Base-by-base conservation (phyloP, 2,113 vertebrate genomes). In the Centropristis striata region DNA sequence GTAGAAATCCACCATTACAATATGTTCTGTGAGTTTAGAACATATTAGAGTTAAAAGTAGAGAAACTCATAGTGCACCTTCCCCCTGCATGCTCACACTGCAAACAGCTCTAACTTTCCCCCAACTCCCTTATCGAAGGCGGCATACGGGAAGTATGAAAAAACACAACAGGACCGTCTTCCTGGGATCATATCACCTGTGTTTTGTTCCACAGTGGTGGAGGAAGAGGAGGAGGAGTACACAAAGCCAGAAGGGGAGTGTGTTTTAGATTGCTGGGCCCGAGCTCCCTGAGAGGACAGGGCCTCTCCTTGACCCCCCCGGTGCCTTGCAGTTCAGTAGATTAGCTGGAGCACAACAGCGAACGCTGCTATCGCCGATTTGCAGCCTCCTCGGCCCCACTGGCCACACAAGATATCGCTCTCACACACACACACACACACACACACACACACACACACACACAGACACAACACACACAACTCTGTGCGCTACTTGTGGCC, bases 231-330 rank as follows among this genome's bases (percentile, higher is more conserved):
- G 61, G 55, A 73, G 59, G 21, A 54, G 64, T 9, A 60, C 47
- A 83, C 44, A 61, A 71, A 80, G 37, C 75, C 64, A 53, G n/a
- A n/a, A n/a, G 25, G 51, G 51, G 46, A 81, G 75, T 77, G 57
- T 60, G 66, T 75, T 89, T 83, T 58, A 83, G 68, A 87, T 81
- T 84, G 76, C 51, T 23, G 57, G 67, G 23, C 41, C 41, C 28
- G 71, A 86, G 80, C 77, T 71, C 13, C 53, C 47, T 23, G 76
- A 83, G 83, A 91, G 87, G 89, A 90, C 81, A 4, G 71, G 70
- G 59, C 85, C 82, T 92, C 90, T 92, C 91, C 92, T 92, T 92
- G 92, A 93, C 92, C 92, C 86, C 67, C 42, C 53, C 63, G 9
- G n/a, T 73, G 83, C 80, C 81, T 91, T 64, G 75, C 83, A 87